Percentiles rank a stretch among this genome's conserved stretches.
Conservation (phyloP, 2,113 vertebrate genomes). For the Phalacrocorax brasilianus region DNA sequence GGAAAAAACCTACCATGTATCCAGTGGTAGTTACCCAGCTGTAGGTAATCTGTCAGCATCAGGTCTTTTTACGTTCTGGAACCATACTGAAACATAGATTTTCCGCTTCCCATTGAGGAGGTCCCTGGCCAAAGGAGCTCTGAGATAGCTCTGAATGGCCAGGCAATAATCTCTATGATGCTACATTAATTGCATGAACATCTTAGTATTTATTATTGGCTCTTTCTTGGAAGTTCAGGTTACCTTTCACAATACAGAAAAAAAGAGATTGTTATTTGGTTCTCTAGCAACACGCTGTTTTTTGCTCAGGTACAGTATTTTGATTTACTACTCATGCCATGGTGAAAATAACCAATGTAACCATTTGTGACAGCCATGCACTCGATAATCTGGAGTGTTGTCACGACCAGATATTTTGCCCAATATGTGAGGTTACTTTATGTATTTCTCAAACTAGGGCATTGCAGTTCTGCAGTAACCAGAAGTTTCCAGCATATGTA, state of each 20-base stretch:
- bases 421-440: not conserved
- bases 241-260: not conserved
- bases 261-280: not conserved
- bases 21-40: not conserved
- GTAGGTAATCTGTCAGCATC: not conserved
- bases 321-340: not conserved
- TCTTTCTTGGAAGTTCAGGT: not conserved
- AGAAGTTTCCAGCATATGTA: not conserved
- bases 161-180: not conserved
- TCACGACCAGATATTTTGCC: not conserved
- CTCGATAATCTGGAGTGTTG: not conserved
- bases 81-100: not conserved
- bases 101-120: not conserved
- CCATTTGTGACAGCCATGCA: not conserved
- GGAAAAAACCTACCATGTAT: not conserved
- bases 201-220: not conserved
- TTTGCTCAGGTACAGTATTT: not conserved
- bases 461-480: not conserved
- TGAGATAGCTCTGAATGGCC: not conserved
- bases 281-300: not conserved
- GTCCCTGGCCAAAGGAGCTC: not conserved
- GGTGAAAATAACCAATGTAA: not conserved
- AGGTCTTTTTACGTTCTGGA: not conserved
- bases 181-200: not conserved
- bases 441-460: not conserved